phyloP scores from a whole-genome alignment of 2,113 vertebrate genomes.

The Mus musculus region DNA sequence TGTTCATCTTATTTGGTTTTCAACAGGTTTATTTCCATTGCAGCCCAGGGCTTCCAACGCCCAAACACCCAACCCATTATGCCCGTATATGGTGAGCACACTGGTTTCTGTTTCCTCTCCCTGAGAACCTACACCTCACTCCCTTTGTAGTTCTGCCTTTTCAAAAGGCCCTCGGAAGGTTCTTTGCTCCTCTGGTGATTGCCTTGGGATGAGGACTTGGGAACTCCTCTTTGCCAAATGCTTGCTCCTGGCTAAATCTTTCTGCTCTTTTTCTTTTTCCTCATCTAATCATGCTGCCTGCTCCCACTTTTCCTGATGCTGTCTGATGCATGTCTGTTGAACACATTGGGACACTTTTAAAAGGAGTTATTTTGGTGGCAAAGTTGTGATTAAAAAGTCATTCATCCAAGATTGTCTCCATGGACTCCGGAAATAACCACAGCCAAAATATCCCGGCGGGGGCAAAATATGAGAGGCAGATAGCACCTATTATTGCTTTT shows the following conservation, averaged over 20 bases:
- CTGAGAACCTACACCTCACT: conserved; percentile 20
- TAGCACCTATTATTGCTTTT: conserved; percentile 55
- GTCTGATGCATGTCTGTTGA: conserved; percentile 85
- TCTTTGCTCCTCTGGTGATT: conserved; percentile 79
- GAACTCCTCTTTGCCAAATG: conserved; percentile 80
- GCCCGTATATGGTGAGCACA: conserved; percentile 77
- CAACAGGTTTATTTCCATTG: conserved; percentile 89
- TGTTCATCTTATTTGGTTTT: conserved; percentile 86
- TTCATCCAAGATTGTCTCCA: conserved; percentile 71
- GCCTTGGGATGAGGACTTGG: conserved; percentile 73
- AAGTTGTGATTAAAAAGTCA: conserved; percentile 79
- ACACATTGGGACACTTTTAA: conserved; percentile 84
- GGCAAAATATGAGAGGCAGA: conserved; percentile 45
- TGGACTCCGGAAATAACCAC: conserved; percentile 60
- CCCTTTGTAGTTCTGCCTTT: conserved; percentile 51
- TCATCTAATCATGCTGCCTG: conserved; percentile 79
- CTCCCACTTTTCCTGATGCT: conserved; percentile 84
- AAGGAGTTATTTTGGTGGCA: conserved; percentile 88
- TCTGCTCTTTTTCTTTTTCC: conserved; percentile 70
- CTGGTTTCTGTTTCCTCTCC: conserved; percentile 81
- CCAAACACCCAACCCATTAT: background rate
- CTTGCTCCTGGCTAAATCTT: conserved; percentile 76
- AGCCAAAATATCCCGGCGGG: conserved; percentile 59
- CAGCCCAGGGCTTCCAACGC: conserved; percentile 76
- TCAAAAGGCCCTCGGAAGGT: conserved; percentile 77